Percentiles rank a stretch among this genome's conserved stretches.
These are phyloP conservation scores for Erebia epiphron DNA, from an alignment of 2,888 invertebrate genomes.

Conservation along the genomic window DNA sequence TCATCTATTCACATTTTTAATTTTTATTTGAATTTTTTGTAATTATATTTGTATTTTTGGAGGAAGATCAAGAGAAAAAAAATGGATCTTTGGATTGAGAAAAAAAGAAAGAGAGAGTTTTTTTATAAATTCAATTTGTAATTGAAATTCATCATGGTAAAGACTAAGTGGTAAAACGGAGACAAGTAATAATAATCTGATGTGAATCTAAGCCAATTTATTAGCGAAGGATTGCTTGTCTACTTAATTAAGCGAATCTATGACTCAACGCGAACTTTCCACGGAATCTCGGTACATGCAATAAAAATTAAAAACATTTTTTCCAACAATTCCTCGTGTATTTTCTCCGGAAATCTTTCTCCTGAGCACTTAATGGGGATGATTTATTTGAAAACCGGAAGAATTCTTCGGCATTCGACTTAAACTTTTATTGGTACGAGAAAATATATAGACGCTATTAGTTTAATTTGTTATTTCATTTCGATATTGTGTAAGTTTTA, in stretches of 20 bases:
- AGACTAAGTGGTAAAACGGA: no score
- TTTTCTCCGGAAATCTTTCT: conserved; percentile 27
- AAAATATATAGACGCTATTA: conserved; percentile 19
- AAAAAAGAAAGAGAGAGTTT: no score
- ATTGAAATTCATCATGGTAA: no score
- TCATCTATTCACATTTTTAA: no score
- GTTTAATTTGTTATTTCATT: conserved; percentile 17
- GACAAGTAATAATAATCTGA: no score
- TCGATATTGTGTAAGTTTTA: conserved; percentile 5
- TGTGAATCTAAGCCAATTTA: neutral
- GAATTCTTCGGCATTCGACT: conserved; percentile 22
- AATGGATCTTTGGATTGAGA: no score
- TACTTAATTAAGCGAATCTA: conserved; percentile 22
- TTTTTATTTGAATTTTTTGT: no score
- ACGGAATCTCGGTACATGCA: conserved; percentile 32
- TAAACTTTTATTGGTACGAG: conserved; percentile 18
- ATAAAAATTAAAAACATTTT: conserved; percentile 37
- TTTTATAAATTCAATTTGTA: no score
- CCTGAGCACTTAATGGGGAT: conserved; percentile 30
- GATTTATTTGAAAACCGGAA: conserved; percentile 27
- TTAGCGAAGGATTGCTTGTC: neutral
- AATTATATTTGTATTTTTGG: no score
- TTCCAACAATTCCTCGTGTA: conserved; percentile 23
- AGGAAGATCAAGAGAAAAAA: no score
- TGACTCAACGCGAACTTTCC: conserved; percentile 31